Evolutionary conservation across 2,113 vertebrate genomes (phyloP).

Genomic region (Siniperca chuatsi): DNA sequence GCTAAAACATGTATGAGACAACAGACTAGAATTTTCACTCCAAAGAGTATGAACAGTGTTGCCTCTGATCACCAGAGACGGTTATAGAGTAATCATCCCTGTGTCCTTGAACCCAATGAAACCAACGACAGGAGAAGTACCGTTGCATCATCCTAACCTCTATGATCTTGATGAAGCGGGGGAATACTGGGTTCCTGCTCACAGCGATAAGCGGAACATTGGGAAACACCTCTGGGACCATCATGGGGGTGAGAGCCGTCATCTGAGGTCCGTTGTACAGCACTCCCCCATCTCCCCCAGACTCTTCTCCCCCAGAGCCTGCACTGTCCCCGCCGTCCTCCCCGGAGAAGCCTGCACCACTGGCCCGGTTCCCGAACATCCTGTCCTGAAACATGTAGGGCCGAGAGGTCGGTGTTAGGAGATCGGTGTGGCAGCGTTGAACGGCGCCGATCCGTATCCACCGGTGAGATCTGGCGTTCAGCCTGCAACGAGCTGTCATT

Average conservation of each 20-base stretch:
- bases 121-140: neutral
- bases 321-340: constrained; percentile 81
- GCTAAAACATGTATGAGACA: too few species aligned
- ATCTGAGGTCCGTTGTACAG: constrained; percentile 83
- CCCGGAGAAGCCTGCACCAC: constrained; percentile 74
- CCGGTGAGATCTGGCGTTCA: constrained; percentile 14
- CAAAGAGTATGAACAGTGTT: neutral
- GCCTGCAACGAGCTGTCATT: constrained; percentile 44
- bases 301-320: constrained; percentile 81
- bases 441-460: constrained; percentile 65
- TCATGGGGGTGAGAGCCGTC: constrained; percentile 93
- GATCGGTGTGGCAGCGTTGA: neutral
- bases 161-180: constrained; percentile 97
- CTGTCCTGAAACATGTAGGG: constrained; percentile 45
- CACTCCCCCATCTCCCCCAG: constrained; percentile 81
- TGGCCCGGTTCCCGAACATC: constrained; percentile 75
- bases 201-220: constrained; percentile 95
- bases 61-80: constrained; percentile 5
- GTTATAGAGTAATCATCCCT: constrained; percentile 25
- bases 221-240: constrained; percentile 94
- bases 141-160: constrained; percentile 86
- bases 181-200: constrained; percentile 95
- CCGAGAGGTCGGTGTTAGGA: neutral
- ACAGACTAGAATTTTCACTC: too few species aligned
- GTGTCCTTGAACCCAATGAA: constrained; percentile 7